Evolutionary conservation across 2,113 vertebrate species (phyloP), one percentile per base, ranked within the genome.

Genomic region (Helogale parvula): DNA sequence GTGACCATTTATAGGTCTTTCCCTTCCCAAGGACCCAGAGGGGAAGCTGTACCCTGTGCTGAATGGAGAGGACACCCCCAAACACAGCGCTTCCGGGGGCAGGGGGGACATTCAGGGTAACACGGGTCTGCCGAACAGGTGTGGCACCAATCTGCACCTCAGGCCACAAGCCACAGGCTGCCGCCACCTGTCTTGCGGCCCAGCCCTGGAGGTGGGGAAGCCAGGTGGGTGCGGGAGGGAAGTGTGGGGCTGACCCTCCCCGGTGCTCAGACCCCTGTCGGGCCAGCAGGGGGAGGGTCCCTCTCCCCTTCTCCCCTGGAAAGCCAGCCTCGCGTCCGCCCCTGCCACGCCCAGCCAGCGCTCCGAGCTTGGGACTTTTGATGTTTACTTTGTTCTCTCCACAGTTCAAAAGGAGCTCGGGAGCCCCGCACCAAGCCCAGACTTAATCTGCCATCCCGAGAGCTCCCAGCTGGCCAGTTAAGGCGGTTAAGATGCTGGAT

Each of bases 381-480:
- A 98, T 98, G 98, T 99, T 98, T 98, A 98, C 98, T 99, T 98
- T 99, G 98, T 99, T 99, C 98, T 98, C 97, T 93, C 97, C 97
- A 69, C 95, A 98, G 98, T 99, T 99, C 98, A 99, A 98, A 99
- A 99, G 98, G 97, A 98, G 97, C 98, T 98, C 84, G 86, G 90
- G 95, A 97, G 96, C 97, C 98, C 98, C 98, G 98, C 98, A 98
- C 98, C 89, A 97, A 98, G 98, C 97, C 98, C 97, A 98, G 98
- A 98, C 98, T 99, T 99, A 99, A 99, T 99, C 99, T 98, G 98
- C 98, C 98, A 97, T 98, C 97, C 98, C 90, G 16, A 74, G 89
- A 74, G 97, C 98, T 98, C 98, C 98, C 99, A 99, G 98, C 98
- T 98, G 99, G 98, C 98, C 98, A 97, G 98, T 98, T 98, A 99